Percentiles rank a stretch among this genome's conserved stretches.
Conservation (phyloP, 1,140 invertebrate species). For the Anthonomus grandis region DNA sequence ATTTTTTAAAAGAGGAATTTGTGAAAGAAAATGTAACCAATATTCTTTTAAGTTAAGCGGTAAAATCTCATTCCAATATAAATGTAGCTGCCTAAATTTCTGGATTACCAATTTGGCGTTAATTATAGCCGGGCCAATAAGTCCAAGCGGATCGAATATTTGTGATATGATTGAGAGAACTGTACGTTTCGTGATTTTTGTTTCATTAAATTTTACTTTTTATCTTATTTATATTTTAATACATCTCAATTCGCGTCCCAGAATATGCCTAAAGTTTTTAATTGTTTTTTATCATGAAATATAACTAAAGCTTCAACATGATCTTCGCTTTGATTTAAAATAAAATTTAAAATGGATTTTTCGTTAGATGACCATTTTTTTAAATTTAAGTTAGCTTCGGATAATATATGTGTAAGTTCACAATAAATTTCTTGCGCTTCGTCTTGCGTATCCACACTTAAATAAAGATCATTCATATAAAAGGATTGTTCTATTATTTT, state of each 20-base stretch:
- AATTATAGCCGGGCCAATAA: conserved; percentile 43
- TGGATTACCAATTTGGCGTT: conserved; percentile 48
- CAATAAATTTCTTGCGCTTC: conserved; percentile 13
- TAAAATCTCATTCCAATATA: conserved; percentile 46
- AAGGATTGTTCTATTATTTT: conserved; percentile 38
- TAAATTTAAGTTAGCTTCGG: conserved; percentile 3
- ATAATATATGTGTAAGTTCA: conserved; percentile 15
- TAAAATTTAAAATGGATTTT: neutral
- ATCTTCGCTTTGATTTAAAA: neutral
- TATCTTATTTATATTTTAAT: conserved; percentile 30
- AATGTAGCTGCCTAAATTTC: conserved; percentile 40
- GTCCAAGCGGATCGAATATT: conserved; percentile 38
- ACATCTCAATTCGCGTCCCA: conserved; percentile 35
- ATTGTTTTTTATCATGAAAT: conserved; percentile 1
- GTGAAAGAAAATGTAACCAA: neutral
- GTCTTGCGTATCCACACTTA: conserved; percentile 8
- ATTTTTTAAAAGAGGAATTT: neutral
- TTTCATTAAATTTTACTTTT: conserved; percentile 8
- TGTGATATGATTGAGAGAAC: conserved; percentile 36
- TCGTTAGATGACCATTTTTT: conserved; percentile 13
- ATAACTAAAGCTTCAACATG: neutral
- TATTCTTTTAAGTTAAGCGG: neutral
- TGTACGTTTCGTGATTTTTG: conserved; percentile 30
- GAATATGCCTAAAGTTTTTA: conserved; percentile 30
- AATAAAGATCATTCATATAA: conserved; percentile 48